Evolutionary conservation across 2,113 vertebrate species (phyloP).

Genomic region (Microcebus jonahi): DNA sequence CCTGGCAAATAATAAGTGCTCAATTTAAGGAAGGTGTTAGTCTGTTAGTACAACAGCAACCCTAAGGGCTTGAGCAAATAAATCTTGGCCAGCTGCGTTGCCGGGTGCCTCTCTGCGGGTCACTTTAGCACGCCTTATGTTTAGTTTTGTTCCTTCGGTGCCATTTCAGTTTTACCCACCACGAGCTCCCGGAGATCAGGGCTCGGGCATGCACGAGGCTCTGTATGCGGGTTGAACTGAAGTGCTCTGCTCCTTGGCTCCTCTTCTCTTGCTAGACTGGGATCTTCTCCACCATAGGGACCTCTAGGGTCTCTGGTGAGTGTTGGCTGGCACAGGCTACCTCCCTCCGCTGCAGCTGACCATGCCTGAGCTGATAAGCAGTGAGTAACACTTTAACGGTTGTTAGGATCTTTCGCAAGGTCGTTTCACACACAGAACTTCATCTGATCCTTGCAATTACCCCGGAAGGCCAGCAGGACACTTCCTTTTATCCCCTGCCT

Average conservation of each 20-base stretch:
- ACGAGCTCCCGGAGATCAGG: not conserved
- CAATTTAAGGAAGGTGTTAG: not conserved
- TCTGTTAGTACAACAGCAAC: not conserved
- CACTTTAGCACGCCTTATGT: not conserved
- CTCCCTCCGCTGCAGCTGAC: not conserved
- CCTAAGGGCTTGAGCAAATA: not conserved
- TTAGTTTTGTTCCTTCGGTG: not conserved
- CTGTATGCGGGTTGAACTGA: not conserved
- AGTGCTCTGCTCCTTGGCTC: not conserved
- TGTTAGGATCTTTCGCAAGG: not conserved
- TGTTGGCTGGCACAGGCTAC: not conserved
- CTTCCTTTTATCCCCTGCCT: not conserved
- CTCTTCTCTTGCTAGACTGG: not conserved
- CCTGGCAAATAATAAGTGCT: not conserved
- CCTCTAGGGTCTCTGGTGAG: not conserved
- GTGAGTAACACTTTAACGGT: not conserved
- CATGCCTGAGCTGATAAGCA: not conserved
- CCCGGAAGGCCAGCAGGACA: not conserved
- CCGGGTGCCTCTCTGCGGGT: not conserved
- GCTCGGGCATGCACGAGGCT: not conserved
- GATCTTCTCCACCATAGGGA: not conserved
- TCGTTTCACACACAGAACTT: not conserved
- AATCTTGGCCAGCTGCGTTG: not conserved
- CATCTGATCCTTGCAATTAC: conserved; percentile 21
- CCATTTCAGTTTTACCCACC: not conserved